These are phyloP conservation scores for Heliconius hortense DNA, from an alignment of 2,888 invertebrate genomes.

Conservation along the genomic window DNA sequence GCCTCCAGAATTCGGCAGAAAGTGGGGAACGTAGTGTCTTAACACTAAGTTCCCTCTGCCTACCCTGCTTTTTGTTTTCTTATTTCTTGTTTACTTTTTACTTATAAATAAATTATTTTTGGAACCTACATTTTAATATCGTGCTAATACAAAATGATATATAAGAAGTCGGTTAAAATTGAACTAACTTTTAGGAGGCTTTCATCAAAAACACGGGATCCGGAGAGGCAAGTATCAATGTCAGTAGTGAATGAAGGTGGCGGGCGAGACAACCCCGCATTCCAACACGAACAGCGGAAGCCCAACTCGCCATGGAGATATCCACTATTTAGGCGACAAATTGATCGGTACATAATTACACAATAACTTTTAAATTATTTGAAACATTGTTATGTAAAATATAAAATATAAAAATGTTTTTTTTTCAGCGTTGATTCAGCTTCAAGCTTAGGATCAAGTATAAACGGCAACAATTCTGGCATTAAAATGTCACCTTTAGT, in stretches of 20 bases:
- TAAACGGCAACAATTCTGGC: conserved; percentile 81
- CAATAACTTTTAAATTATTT: conserved; percentile 14
- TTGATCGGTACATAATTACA: conserved; percentile 64
- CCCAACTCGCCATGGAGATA: conserved; percentile 90
- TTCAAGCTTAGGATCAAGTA: conserved; percentile 83
- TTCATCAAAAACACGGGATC: conserved; percentile 86
- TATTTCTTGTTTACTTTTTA: not conserved
- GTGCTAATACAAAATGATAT: not conserved
- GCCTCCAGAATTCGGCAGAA: no score
- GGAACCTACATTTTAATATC: not conserved
- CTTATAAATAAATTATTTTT: not conserved
- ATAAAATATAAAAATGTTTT: no score
- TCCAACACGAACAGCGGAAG: conserved; percentile 81
- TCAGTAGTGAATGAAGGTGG: conserved; percentile 68
- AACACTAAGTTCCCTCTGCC: no score
- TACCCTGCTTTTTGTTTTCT: no score
- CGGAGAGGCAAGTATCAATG: conserved; percentile 71
- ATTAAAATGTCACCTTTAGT: conserved; percentile 77
- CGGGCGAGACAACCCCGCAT: conserved; percentile 86
- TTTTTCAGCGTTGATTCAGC: conserved; percentile 78
- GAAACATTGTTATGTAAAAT: no score
- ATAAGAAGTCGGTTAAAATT: not conserved
- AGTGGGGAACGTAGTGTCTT: no score
- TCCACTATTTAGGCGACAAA: conserved; percentile 80
- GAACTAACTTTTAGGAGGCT: conserved; percentile 75